phyloP scores from a whole-genome alignment of 2,888 invertebrate species.

The Agrypnus murinus region DNA sequence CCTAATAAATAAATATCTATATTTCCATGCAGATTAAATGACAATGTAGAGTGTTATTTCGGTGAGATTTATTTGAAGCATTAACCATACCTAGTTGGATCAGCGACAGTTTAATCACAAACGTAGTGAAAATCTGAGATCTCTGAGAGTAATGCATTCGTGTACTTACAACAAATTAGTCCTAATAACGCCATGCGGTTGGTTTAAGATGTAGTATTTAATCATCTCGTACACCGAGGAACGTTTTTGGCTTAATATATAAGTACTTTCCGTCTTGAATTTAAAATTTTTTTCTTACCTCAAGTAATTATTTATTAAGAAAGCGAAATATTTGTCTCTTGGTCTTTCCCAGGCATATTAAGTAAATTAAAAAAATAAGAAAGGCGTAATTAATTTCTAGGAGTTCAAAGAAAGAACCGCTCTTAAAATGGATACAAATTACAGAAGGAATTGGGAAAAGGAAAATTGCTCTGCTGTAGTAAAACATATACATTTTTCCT shows the following conservation, averaged over 20 bases:
- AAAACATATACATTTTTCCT: neutral
- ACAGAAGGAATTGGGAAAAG: neutral
- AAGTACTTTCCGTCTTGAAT: conserved; percentile 10
- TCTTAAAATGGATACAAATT: conserved; percentile 17
- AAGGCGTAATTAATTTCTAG: conserved; percentile 8
- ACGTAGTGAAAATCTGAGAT: conserved; percentile 41
- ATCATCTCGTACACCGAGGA: conserved; percentile 36
- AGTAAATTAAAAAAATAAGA: conserved; percentile 21
- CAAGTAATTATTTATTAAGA: conserved; percentile 30
- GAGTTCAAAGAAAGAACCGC: conserved; percentile 20
- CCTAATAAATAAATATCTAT: conserved; percentile 20
- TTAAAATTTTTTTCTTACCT: conserved; percentile 20
- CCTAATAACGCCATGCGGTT: conserved; percentile 46
- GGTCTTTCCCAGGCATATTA: conserved; percentile 12
- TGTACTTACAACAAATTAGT: conserved; percentile 49
- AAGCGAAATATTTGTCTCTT: conserved; percentile 12
- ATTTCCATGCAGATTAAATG: conserved; percentile 40
- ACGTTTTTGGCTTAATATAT: conserved; percentile 28
- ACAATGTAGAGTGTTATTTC: conserved; percentile 13
- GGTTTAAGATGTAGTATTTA: conserved; percentile 45
- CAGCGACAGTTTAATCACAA: conserved; percentile 35
- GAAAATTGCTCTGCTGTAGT: conserved; percentile 15
- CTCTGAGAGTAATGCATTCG: conserved; percentile 42
- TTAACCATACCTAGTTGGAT: conserved; percentile 34
- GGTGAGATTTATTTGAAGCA: conserved; percentile 33